A percentile compares a stretch with the other conserved stretches of the same genome.
phyloP scores from a whole-genome alignment of 2,113 vertebrate species.

The Brachypteracias leptosomus region DNA sequence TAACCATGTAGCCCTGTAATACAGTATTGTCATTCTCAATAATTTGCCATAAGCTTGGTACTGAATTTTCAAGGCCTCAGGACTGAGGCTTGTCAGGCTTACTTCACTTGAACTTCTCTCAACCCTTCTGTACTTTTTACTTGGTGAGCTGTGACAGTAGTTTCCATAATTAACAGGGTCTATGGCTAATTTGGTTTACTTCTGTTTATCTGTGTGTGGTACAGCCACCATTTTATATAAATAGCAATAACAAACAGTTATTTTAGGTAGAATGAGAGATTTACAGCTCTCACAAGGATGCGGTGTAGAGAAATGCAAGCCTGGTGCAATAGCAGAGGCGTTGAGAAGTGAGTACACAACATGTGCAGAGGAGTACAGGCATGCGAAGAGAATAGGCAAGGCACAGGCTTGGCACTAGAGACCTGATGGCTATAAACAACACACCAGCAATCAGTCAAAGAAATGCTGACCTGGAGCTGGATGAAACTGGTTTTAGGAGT shows the following conservation, averaged over 20 bases:
- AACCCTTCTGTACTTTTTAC: not conserved
- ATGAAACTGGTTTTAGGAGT: not conserved
- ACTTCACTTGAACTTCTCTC: not conserved
- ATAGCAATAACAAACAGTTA: not conserved
- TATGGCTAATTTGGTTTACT: not conserved
- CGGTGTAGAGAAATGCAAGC: not conserved
- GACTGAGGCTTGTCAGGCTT: not conserved
- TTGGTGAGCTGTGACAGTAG: not conserved
- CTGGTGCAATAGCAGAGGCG: not conserved
- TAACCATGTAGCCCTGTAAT: not conserved
- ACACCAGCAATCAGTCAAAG: not conserved
- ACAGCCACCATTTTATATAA: not conserved
- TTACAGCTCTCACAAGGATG: not conserved
- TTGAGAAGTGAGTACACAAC: not conserved
- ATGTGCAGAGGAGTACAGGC: not conserved
- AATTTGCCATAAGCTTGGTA: not conserved
- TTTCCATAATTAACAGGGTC: not conserved
- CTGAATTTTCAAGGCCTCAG: not conserved
- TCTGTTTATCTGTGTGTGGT: not conserved
- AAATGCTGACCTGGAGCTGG: not conserved
- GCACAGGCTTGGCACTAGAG: not conserved
- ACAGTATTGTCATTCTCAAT: not conserved
- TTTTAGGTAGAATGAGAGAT: not conserved
- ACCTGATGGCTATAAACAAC: not conserved
- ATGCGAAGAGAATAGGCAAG: not conserved